Base-by-base conservation (phyloP, 2,888 invertebrate species). In the Heteropelma amictum region DNA sequence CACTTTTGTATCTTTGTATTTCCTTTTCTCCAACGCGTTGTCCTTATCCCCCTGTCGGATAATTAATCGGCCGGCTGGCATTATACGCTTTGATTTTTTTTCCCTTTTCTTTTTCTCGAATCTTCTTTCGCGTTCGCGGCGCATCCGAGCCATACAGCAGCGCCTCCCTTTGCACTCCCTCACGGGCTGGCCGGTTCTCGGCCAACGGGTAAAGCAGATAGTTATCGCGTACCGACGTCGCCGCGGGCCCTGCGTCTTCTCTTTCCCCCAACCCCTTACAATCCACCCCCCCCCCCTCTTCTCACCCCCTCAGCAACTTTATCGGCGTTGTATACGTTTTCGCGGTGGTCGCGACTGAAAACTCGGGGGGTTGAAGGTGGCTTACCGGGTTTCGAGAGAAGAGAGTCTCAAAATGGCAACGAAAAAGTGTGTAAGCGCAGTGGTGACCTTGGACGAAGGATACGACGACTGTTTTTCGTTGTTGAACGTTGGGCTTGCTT, bases 141-240 rank as follows among this genome's bases (percentile, higher is more conserved):
- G 47, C 47, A 65, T 67, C 53, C 42, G 21, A 45, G 45, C 8
- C 60, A 49, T 42, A 45, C 28, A 3, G 28, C 7, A 28, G 28
- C 7, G 28, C 21, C 53, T 28, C 8, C 23, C 28, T 8, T 42
- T 14, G 21, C 40, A 8, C 26, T n/a, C 17, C 64, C 30, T 40
- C 64, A 35, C 56, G 71, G 60, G 72, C 73, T 78, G 77, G 79
- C 78, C 80, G 80, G 81, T 23, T 23, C 47, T 82, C 81, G 77
- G 80, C 67, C 72, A 40, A 61, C 54, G 72, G 67, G 72, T 68
- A 72, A n/a, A n/a, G n/a, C 49, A 56, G 72, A 72, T 72, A 72
- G 72, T 63, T 72, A 68, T 72, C 72, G 72, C 72, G 68, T 33
- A 72, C 40, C 67, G 67, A 68, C 67, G 67, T 61, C 61, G 72